Base-by-base conservation (phyloP, 1,140 invertebrate species). In the Ostrea denselamellosa region DNA sequence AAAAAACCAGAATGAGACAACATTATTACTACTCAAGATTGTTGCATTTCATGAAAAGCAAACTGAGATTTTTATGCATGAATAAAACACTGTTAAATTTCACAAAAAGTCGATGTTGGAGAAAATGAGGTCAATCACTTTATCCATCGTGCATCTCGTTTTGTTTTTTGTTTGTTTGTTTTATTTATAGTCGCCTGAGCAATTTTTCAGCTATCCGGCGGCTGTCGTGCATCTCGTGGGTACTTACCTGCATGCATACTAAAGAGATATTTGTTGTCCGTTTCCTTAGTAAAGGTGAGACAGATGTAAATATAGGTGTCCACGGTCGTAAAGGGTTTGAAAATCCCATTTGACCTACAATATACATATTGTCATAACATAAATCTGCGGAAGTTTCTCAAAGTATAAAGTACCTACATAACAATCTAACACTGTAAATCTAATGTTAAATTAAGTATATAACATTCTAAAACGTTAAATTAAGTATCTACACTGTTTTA, bases 251-350 rank as follows among this genome's bases (percentile, higher is more conserved):
- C 52, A 52, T n/a, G 22, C 82, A 83, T 0, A 12, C 7, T 54
- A 8, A 52, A 83, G 0, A 54, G 19, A 0, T 83, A 83, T 83
- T 83, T 83, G n/a, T 51, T 54, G 53, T 8, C 22, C 0, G 34
- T 12, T 53, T 53, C 4, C 22, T 51, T 22, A 12, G 44, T 52
- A n/a, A 83, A 83, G 3, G 5, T 83, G 17, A 83, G 19, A 28
- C 82, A 83, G 82, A 34, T 25, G 53, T 83, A 83, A n/a, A 83
- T 83, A 4, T 83, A 83, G 8, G 82, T 83, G 8, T 51, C 12
- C 0, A 22, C n/a, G 19, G 82, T 83, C 14, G 82, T 83, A 53
- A 83, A 83, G 4, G 82, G 82, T 2, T 28, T 28, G 52, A 83
- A 83, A 10, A 54, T 83, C 0, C n/a, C 53, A 22, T 51, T 83